Evolutionary conservation across 2,888 invertebrate species (phyloP), one percentile per base, ranked within the genome.

Genomic region (Pollenia labialis): DNA sequence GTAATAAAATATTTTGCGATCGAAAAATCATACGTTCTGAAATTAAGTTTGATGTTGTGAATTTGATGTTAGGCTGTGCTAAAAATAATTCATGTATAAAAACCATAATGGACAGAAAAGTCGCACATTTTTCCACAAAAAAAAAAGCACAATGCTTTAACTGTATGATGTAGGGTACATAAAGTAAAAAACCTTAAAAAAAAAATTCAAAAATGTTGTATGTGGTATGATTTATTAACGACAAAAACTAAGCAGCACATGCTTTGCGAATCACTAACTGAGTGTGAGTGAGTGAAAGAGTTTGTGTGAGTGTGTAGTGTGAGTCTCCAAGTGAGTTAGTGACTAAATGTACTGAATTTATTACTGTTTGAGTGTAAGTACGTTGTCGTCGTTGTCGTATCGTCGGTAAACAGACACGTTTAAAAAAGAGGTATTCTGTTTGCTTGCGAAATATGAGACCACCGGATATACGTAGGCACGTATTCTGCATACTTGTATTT

Each of bases 391-490:
- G 50, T 76, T 52, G 66, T 74, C 18, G 76, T 71, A 71, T 56
- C 64, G 69, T 69, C 81, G 87, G 72, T 76, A 82, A 82, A 42
- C 54, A 87, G 77, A 84, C 84, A 85, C 85, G 85, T 83, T 88
- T 89, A 77, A 87, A 75, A 69, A 75, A 81, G 82, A 76, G 85
- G 83, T 74, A 58, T 74, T 46, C 69, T 85, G 88, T 77, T 74
- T 77, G 87, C 84, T 80, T 88, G 83, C 88, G 75, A 88, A 81
- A 83, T 88, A 84, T 81, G 81, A 84, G 87, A 87, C 87, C 87
- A 87, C 87, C 87, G 87, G 87, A 87, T 87, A 87, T 87, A 87
- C 87, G 87, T 87, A 87, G 87, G 87, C 87, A 87, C 87, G 87
- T 84, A 87, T 87, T 85, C 76, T 82, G 79, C 82, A 81, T 85